Base-by-base conservation (phyloP, 2,113 vertebrate genomes). In the Ginglymostoma cirratum region DNA sequence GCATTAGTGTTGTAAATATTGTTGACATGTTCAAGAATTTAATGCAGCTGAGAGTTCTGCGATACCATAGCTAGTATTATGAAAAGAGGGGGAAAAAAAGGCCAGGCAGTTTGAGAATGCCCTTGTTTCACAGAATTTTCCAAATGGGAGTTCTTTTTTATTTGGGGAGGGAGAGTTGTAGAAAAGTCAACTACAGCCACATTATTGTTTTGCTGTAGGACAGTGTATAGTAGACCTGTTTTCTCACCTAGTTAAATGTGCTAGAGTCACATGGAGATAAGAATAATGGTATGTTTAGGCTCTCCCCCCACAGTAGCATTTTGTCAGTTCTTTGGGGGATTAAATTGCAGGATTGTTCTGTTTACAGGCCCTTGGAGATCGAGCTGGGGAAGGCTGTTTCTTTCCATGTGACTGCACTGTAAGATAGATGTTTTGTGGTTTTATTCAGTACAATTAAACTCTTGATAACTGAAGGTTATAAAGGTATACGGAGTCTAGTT, bases 1-100 rank as follows among this genome's bases (percentile, higher is more conserved):
- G 96, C 96, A 97, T 97, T 97, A 96, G 96, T 95, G 96, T 97
- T 97, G 97, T 97, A 97, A 97, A 97, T 97, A 97, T 96, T 97
- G 97, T 97, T 97, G 97, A 97, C 96, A 96, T 96, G 96, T 96
- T 97, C 65, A 97, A 97, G 97, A 97, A 97, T 97, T 97, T 97
- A 97, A 97, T 97, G 96, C 96, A 97, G 97, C 97, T 97, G 97
- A 96, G 97, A 96, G 97, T 3, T 95, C 94, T 70, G 12, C 24
- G 0, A 30, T 95, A 48, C 69, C 93, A 95, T 94, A 52, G 42
- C 67, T 72, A 52, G 24, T 6, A 48, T 67, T 70, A 23, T 72
- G 10, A 70, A 48, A 30, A 38, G 65, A 72, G 93, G 87, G 48
- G 48, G 3, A 48, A 61, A 27, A 67, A 69, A 94, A 27, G 86